Conservation (phyloP, 2,888 invertebrate species). For the Drosophila nr. perissopoda region DNA sequence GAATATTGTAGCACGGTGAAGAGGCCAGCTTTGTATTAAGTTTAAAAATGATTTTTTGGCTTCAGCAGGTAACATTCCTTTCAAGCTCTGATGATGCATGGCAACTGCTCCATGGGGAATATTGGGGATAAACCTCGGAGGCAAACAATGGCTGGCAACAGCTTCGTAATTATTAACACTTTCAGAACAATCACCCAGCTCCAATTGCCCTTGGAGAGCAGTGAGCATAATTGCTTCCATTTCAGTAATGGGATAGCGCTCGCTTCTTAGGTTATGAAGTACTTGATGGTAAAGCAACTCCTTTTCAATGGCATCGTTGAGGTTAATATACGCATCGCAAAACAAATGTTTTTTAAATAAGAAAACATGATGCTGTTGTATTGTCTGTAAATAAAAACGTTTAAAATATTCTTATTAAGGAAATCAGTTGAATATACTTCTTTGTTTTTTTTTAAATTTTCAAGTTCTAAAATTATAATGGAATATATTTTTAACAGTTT, state of each 20-base stretch:
- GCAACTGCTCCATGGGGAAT: conserved; percentile 93
- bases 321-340: conserved; percentile 91
- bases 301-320: conserved; percentile 95
- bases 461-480: neutral
- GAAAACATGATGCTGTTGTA: conserved; percentile 88
- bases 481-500: neutral
- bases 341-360: conserved; percentile 93
- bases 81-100: conserved; percentile 95
- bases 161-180: conserved; percentile 88
- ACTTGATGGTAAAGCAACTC: conserved; percentile 97
- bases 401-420: neutral
- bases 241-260: conserved; percentile 96
- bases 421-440: neutral
- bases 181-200: conserved; percentile 93
- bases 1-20: conserved; percentile 96
- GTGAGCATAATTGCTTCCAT: conserved; percentile 98
- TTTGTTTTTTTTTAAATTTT: neutral
- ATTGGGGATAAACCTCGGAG: conserved; percentile 91
- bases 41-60: conserved; percentile 97
- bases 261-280: conserved; percentile 94
- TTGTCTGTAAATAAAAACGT: conserved; percentile 21
- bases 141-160: conserved; percentile 92
- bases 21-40: conserved; percentile 96
- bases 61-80: conserved; percentile 93
- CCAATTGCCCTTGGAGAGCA: conserved; percentile 96